Evolutionary conservation across 2,113 vertebrate genomes (phyloP).

Genomic region (Eolophus roseicapilla): DNA sequence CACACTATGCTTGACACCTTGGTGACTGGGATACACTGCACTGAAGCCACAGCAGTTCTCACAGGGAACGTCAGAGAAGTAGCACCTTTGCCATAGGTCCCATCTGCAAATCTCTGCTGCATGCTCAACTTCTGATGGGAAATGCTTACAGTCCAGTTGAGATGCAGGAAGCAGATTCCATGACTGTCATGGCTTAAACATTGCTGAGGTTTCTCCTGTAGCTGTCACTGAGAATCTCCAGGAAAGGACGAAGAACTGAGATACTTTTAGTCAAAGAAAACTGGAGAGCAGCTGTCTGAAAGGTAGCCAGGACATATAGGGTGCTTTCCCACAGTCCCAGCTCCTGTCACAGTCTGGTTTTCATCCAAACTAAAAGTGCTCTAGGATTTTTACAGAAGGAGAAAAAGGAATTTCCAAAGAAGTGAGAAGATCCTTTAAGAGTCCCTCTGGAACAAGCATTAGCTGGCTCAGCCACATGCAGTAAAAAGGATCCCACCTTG

Average conservation of each 20-base stretch:
- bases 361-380: neutral
- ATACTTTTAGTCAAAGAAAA: neutral
- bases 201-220: neutral
- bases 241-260: neutral
- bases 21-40: too few species aligned
- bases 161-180: neutral
- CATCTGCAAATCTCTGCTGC: neutral
- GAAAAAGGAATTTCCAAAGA: neutral
- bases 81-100: neutral
- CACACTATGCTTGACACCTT: fast-evolving
- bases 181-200: neutral
- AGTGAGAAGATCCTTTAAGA: neutral
- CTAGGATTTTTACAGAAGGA: neutral
- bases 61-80: neutral
- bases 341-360: neutral
- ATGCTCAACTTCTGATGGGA: neutral
- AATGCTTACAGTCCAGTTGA: neutral
- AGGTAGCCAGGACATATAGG: neutral
- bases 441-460: neutral
- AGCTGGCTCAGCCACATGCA: neutral
- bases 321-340: neutral
- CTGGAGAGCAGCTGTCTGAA: neutral
- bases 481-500: neutral
- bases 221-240: neutral
- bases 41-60: neutral